A percentile compares a stretch with the other conserved stretches of the same genome.
Conservation (phyloP, 2,888 invertebrate genomes). For the Luperina testacea region DNA sequence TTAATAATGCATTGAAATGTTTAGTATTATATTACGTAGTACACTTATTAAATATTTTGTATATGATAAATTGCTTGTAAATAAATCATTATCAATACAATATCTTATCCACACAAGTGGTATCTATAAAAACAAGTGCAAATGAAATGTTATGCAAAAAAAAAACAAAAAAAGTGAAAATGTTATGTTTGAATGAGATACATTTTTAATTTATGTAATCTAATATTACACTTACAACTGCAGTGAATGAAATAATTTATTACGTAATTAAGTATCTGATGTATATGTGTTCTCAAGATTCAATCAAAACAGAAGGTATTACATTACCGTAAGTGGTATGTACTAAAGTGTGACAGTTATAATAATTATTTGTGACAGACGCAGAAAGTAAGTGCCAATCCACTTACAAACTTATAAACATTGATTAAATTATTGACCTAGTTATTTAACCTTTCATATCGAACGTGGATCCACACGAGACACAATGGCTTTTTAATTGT, state of each 20-base stretch:
- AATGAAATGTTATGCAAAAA: conserved; percentile 39
- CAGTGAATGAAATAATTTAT: conserved; percentile 43
- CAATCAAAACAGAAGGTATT: conserved; percentile 31
- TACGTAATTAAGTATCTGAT: conserved; percentile 33
- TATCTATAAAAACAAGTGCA: neutral
- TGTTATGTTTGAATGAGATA: conserved; percentile 23
- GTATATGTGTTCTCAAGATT: conserved; percentile 31
- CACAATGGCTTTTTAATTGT: too few relatives aligned
- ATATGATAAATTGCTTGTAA: conserved; percentile 1
- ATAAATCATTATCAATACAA: conserved; percentile 21
- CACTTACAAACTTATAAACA: conserved; percentile 12
- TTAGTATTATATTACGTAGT: neutral
- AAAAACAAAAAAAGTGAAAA: neutral
- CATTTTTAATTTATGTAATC: conserved; percentile 48
- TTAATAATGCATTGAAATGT: conserved; percentile 11
- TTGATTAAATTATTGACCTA: conserved; percentile 11
- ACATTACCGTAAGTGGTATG: conserved; percentile 19
- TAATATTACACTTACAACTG: conserved; percentile 37
- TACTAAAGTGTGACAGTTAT: conserved; percentile 14
- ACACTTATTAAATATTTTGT: neutral
- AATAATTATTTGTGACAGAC: conserved; percentile 36
- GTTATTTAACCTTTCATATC: neutral
- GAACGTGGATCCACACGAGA: too few relatives aligned
- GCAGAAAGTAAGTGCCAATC: conserved; percentile 33
- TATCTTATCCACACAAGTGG: conserved; percentile 14